Evolutionary conservation across 2,797 vertebrate genomes (phyloP).

Genomic region (Oreochromis mossambicus): DNA sequence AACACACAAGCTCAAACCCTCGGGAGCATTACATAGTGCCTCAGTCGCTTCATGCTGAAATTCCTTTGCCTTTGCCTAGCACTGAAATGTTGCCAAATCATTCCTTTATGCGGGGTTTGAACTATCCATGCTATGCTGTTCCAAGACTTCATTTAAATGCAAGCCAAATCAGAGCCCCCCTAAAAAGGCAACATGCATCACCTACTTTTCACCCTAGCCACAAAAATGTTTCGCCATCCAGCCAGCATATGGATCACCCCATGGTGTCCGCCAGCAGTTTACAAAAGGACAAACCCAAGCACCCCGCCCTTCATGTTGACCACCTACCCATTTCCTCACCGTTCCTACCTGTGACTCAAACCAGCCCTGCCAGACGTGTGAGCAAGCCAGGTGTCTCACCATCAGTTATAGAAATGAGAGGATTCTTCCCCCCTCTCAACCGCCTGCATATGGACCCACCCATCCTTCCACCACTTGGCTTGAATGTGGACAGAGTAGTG

Average conservation of each 20-base stretch:
- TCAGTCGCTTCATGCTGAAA: constrained; percentile 49
- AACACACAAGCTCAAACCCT: constrained; percentile 45
- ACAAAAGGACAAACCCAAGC: constrained; percentile 16
- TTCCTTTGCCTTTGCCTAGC: constrained; percentile 53
- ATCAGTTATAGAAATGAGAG: constrained; percentile 9
- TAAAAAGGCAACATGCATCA: constrained; percentile 36
- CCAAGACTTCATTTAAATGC: constrained; percentile 56
- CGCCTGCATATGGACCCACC: constrained; percentile 21
- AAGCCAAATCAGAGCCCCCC: constrained; percentile 38
- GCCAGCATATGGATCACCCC: constrained; percentile 17
- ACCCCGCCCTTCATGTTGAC: not conserved
- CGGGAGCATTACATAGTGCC: constrained; percentile 56
- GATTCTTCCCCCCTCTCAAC: constrained; percentile 7
- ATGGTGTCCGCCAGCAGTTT: not conserved
- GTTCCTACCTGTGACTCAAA: constrained; percentile 2
- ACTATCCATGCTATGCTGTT: constrained; percentile 58
- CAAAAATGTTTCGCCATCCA: constrained; percentile 11
- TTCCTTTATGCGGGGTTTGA: constrained; percentile 53
- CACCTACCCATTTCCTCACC: not conserved
- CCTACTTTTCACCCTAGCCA: constrained; percentile 4
- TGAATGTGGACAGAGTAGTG: constrained; percentile 9
- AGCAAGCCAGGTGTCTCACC: constrained; percentile 18
- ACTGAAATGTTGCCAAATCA: constrained; percentile 45
- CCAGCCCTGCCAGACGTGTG: constrained; percentile 6
- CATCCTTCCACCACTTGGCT: not conserved